phyloP scores from a whole-genome alignment of 2,113 vertebrate genomes.

The Entomyzon cyanotis region DNA sequence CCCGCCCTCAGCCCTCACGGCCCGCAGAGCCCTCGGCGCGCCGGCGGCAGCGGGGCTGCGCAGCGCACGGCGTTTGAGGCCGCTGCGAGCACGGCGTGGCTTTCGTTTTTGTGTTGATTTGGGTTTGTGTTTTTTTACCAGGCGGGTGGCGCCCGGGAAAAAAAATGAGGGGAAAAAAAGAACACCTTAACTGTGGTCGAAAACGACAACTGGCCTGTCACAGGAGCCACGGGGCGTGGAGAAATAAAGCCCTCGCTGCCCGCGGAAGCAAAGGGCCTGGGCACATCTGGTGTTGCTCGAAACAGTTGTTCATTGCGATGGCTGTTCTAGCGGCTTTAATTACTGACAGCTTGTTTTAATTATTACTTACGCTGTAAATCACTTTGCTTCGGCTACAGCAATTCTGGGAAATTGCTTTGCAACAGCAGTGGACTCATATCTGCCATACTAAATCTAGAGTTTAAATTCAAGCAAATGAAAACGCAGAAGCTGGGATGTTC shows the following conservation, averaged over 20 bases:
- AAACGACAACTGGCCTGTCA: fast-evolving
- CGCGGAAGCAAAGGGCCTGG: background rate
- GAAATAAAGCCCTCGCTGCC: background rate
- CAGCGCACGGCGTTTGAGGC: too few relatives aligned
- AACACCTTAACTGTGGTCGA: fast-evolving
- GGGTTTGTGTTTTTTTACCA: background rate
- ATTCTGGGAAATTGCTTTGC: background rate
- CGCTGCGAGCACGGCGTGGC: background rate
- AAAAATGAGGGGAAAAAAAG: background rate
- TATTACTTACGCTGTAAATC: background rate
- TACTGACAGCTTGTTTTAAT: background rate
- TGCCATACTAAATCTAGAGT: background rate
- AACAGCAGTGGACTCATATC: background rate
- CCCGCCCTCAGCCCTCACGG: too few relatives aligned
- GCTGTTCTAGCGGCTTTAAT: background rate
- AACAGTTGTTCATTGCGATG: background rate
- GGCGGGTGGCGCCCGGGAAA: too few relatives aligned
- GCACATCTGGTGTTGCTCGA: background rate
- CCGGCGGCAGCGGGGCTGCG: too few relatives aligned
- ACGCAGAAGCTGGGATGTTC: fast-evolving
- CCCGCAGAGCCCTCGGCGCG: too few relatives aligned
- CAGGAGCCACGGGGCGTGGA: fast-evolving
- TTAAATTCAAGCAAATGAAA: background rate
- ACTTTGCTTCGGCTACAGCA: background rate
- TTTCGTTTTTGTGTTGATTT: background rate